A percentile compares a stretch with the other conserved stretches of the same genome.
These are phyloP conservation scores for Paracanthobrama guichenoti DNA, from an alignment of 2,113 vertebrate genomes.

Conservation along the genomic window DNA sequence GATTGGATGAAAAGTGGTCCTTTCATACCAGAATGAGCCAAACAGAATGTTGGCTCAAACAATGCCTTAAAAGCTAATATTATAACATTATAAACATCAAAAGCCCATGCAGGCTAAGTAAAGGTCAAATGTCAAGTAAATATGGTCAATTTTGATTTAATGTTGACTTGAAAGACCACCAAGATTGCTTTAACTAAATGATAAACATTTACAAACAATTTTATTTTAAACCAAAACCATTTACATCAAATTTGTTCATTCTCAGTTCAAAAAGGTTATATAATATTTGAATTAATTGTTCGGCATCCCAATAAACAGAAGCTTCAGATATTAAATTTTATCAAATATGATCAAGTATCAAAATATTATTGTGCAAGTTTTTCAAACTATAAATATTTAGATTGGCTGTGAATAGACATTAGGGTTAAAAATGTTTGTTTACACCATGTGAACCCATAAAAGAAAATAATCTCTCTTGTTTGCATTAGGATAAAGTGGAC, in stretches of 20 bases:
- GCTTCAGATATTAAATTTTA: background rate
- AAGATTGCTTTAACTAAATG: background rate
- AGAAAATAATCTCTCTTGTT: background rate
- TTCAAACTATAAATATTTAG: background rate
- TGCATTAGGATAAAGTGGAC: constrained; percentile 26
- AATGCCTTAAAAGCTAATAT: background rate
- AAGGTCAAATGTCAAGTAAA: background rate
- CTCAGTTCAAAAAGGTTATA: background rate
- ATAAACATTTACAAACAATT: background rate
- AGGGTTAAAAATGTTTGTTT: background rate
- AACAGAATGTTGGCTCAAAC: background rate
- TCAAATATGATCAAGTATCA: background rate
- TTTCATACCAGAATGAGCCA: background rate
- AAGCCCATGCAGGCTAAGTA: background rate
- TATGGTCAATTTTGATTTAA: background rate
- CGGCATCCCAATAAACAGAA: background rate
- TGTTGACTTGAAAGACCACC: background rate
- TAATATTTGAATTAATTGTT: background rate
- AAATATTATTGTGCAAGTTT: no score
- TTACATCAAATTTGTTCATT: background rate
- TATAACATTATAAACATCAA: background rate
- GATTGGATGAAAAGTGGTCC: background rate
- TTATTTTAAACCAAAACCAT: background rate
- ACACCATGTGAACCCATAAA: background rate
- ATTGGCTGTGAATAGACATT: background rate